These are phyloP conservation scores for Sinodicranocentrus sp. DNA, from an alignment of 2,888 invertebrate species.

Conservation along the genomic window DNA sequence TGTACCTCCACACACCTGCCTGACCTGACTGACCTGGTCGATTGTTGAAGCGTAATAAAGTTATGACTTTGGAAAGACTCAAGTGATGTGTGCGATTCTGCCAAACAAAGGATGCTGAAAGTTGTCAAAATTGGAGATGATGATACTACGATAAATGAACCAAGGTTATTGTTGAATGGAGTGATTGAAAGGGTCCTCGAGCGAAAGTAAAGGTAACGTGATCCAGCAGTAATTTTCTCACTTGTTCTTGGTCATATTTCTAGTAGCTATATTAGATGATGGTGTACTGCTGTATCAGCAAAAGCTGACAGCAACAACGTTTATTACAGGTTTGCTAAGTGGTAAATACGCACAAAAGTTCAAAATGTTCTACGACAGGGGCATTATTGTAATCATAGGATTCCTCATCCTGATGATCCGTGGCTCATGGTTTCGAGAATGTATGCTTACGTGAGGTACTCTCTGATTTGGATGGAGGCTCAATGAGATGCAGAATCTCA, in stretches of 20 bases:
- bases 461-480: slow-evolving; percentile 19
- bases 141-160: slow-evolving; percentile 46
- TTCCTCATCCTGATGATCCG: too few species aligned
- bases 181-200: slow-evolving; percentile 67
- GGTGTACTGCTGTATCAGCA: too few species aligned
- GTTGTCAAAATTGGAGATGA: slow-evolving; percentile 47
- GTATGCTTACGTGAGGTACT: too few species aligned
- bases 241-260: not conserved
- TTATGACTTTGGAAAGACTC: not conserved
- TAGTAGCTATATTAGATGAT: too few species aligned
- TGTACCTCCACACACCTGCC: slow-evolving; percentile 3
- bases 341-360: too few species aligned
- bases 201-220: slow-evolving; percentile 57
- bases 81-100: not conserved
- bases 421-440: too few species aligned
- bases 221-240: slow-evolving; percentile 27
- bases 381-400: too few species aligned
- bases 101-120: slow-evolving; percentile 3
- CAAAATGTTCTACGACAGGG: too few species aligned
- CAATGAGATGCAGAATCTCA: slow-evolving; percentile 27
- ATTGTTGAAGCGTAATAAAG: slow-evolving; percentile 4
- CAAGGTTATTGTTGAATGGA: slow-evolving; percentile 54
- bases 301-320: slow-evolving; percentile 2
- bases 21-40: slow-evolving; percentile 36
- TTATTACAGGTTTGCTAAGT: not conserved